Evolutionary conservation across 2,888 invertebrate genomes (phyloP), one percentile per base, ranked within the genome.

Genomic region (Orthosia cruda): DNA sequence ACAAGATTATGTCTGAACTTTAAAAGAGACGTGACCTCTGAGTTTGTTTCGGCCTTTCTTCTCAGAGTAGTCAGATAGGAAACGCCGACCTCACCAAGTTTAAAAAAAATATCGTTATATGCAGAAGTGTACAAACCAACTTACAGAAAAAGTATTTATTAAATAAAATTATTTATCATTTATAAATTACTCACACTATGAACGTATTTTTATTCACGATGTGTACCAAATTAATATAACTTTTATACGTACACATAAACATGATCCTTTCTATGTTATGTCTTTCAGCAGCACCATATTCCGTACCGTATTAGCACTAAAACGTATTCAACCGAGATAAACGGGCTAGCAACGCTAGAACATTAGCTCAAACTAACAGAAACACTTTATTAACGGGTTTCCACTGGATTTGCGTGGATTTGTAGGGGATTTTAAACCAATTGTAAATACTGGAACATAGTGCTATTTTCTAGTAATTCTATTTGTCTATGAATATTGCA

Each of bases 361-460:
- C 71, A 80, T 77, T 77, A 69, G 54, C 66, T 50, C 32, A 71
- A 69, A 73, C 76, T 69, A 79, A 63, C 49, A 69, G 32, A 7
- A 65, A 40, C 52, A 50, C 71, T 76, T 66, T 67, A 83, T 74
- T 79, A 83, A 64, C 66, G 20, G 58, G 66, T 71, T 74, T 61
- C 50, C 62, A 70, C 63, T 74, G 80, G 75, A 77, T 80, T 74
- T 59, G 49, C 57, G 18, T 18, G 70, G 78, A 73, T 84, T 81
- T 84, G 71, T 78, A 50, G 68, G 40, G 62, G 68, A 45, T 59
- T 71, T 84, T 71, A 69, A 74, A 81, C 73, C 47, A 74, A 84
- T 84, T 75, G 62, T 54, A 9, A 62, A 52, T 62, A 68, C 59
- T 58, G 45, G 13, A 74, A 62, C 65, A 61, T 40, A 49, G 23